phyloP scores from a whole-genome alignment of 2,888 invertebrate species.

The Sarcophaga subvicina region DNA sequence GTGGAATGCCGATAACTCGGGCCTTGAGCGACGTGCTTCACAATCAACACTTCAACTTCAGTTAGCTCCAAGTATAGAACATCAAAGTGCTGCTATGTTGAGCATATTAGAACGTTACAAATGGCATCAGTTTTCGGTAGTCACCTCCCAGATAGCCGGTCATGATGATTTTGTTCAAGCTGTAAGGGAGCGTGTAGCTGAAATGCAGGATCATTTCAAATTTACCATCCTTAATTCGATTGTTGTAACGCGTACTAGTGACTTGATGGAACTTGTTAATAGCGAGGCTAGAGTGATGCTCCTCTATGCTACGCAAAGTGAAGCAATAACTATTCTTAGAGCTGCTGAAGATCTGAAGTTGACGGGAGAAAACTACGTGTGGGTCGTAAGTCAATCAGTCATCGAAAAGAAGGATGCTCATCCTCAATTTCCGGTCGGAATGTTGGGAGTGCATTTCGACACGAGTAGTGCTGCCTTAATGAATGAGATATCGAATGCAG shows the following conservation, averaged over 20 bases:
- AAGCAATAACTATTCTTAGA: conserved; percentile 90
- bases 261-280: conserved; percentile 91
- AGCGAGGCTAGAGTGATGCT: conserved; percentile 96
- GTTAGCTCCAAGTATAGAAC: conserved; percentile 97
- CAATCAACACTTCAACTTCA: conserved; percentile 95
- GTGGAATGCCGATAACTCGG: conserved; percentile 99
- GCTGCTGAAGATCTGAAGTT: conserved; percentile 82
- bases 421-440: conserved; percentile 93
- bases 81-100: conserved; percentile 97
- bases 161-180: conserved; percentile 98
- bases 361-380: conserved; percentile 92
- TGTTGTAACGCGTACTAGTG: conserved; percentile 89
- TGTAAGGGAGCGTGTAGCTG: conserved; percentile 92
- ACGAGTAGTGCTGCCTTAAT: conserved; percentile 92
- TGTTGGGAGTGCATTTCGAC: conserved; percentile 96
- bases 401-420: conserved; percentile 91
- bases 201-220: conserved; percentile 90
- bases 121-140: conserved; percentile 97
- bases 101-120: conserved; percentile 97
- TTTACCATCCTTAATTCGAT: conserved; percentile 94
- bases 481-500: conserved; percentile 93
- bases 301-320: conserved; percentile 93
- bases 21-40: conserved; percentile 89
- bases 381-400: conserved; percentile 98
- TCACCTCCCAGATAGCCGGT: conserved; percentile 96